Evolutionary conservation across 2,888 invertebrate species (phyloP).

Genomic region (Lordiphosa fenestrarum): DNA sequence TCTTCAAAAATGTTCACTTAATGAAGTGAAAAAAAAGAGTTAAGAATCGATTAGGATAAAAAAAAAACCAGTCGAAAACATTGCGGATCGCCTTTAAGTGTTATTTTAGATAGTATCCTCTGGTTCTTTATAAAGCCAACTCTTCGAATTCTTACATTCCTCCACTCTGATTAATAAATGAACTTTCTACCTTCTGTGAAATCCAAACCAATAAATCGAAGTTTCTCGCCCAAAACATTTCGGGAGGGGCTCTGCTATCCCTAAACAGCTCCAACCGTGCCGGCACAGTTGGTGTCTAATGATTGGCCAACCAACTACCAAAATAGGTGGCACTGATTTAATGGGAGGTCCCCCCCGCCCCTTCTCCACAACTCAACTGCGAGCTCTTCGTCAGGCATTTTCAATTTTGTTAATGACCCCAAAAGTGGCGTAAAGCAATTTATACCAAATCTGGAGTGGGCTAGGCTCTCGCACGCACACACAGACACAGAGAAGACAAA

Average conservation of each 20-base stretch:
- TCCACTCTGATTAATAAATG: too few relatives aligned
- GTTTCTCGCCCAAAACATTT: background rate
- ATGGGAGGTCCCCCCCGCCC: slow-evolving; percentile 32
- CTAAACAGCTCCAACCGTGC: slow-evolving; percentile 11
- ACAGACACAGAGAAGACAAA: slow-evolving; percentile 73
- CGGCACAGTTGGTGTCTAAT: slow-evolving; percentile 58
- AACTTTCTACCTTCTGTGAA: slow-evolving; percentile 1
- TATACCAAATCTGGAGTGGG: slow-evolving; percentile 47
- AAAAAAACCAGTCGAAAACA: too few relatives aligned
- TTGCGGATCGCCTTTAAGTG: too few relatives aligned
- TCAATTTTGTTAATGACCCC: slow-evolving; percentile 79
- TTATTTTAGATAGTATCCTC: too few relatives aligned
- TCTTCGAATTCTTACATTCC: too few relatives aligned
- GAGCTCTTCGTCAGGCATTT: slow-evolving; percentile 64
- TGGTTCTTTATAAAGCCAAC: too few relatives aligned
- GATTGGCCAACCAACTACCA: slow-evolving; percentile 63
- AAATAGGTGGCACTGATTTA: slow-evolving; percentile 76
- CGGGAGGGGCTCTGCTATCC: too few relatives aligned
- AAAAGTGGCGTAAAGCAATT: slow-evolving; percentile 78
- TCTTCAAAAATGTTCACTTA: too few relatives aligned
- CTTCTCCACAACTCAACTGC: slow-evolving; percentile 8
- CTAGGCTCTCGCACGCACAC: slow-evolving; percentile 23
- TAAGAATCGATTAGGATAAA: too few relatives aligned
- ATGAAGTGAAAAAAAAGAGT: too few relatives aligned
- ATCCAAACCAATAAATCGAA: slow-evolving; percentile 8